These are phyloP conservation scores for Acleris laterana DNA, from an alignment of 2,888 invertebrate genomes.

Conservation along the genomic window DNA sequence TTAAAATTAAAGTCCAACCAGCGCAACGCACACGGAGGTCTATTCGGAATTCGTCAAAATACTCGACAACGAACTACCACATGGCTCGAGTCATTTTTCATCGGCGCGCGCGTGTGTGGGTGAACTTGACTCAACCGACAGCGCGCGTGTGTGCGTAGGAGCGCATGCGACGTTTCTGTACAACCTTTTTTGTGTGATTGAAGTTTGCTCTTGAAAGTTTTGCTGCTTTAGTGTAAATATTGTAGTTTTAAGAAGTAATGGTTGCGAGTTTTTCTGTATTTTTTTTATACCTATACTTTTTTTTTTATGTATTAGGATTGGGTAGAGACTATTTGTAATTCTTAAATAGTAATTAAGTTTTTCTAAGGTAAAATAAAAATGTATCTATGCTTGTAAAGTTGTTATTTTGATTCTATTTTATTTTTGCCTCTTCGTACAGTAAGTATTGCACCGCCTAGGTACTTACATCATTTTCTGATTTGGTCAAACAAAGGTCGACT, in stretches of 20 bases:
- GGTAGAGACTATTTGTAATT: too few relatives aligned
- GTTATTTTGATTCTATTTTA: too few relatives aligned
- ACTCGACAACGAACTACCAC: slow-evolving; percentile 74
- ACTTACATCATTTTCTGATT: too few relatives aligned
- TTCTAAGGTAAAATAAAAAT: too few relatives aligned
- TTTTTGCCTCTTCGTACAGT: too few relatives aligned
- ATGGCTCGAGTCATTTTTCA: slow-evolving; percentile 75
- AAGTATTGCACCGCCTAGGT: too few relatives aligned
- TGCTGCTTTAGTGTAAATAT: slow-evolving; percentile 20
- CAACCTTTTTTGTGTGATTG: slow-evolving; percentile 26
- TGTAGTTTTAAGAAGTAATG: neutral
- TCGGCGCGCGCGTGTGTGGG: slow-evolving; percentile 49
- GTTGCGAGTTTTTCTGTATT: neutral
- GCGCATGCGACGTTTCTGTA: slow-evolving; percentile 43
- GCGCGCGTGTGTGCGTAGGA: slow-evolving; percentile 35
- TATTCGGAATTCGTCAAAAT: slow-evolving; percentile 83
- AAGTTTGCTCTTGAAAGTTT: slow-evolving; percentile 35
- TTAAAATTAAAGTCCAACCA: slow-evolving; percentile 33
- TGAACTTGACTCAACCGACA: slow-evolving; percentile 36
- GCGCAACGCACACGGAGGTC: slow-evolving; percentile 53
- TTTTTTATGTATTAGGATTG: too few relatives aligned
- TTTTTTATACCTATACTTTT: too few relatives aligned
- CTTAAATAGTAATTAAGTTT: too few relatives aligned
- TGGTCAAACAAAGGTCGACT: too few relatives aligned
- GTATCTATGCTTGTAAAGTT: too few relatives aligned